A percentile compares a stretch with the other conserved stretches of the same genome.
These are phyloP conservation scores for Piaya cayana DNA, from an alignment of 2,113 vertebrate genomes.

Conservation along the genomic window DNA sequence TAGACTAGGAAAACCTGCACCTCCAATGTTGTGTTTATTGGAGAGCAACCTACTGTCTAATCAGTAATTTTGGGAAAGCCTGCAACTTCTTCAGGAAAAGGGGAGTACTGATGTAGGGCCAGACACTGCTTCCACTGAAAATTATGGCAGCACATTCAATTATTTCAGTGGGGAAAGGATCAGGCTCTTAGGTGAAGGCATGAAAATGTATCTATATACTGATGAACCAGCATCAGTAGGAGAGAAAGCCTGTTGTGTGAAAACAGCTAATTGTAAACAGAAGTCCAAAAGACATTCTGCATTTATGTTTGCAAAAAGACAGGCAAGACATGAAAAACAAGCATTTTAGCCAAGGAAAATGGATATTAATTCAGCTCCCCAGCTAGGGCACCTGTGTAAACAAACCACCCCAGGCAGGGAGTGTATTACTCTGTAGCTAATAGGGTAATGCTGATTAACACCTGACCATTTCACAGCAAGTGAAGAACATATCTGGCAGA, in stretches of 20 bases:
- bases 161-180: not conserved
- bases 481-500: not conserved
- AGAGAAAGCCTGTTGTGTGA: not conserved
- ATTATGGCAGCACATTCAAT: not conserved
- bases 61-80: not conserved
- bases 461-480: constrained; percentile 3
- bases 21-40: not conserved
- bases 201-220: not conserved
- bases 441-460: constrained; percentile 12
- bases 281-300: not conserved
- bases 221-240: not conserved
- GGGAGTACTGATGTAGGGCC: not conserved
- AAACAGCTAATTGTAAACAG: constrained; percentile 3
- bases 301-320: not conserved
- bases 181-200: not conserved
- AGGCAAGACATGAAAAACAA: constrained; percentile 14
- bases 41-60: not conserved
- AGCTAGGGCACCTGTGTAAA: constrained; percentile 44
- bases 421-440: not conserved
- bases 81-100: not conserved
- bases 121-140: not conserved
- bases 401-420: not conserved
- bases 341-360: constrained; percentile 30
- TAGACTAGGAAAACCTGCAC: not conserved
- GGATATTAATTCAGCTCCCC: constrained; percentile 24